Evolutionary conservation across 2,113 vertebrate genomes (phyloP), one percentile per base, ranked within the genome.

Genomic region (Neogobius melanostomus): DNA sequence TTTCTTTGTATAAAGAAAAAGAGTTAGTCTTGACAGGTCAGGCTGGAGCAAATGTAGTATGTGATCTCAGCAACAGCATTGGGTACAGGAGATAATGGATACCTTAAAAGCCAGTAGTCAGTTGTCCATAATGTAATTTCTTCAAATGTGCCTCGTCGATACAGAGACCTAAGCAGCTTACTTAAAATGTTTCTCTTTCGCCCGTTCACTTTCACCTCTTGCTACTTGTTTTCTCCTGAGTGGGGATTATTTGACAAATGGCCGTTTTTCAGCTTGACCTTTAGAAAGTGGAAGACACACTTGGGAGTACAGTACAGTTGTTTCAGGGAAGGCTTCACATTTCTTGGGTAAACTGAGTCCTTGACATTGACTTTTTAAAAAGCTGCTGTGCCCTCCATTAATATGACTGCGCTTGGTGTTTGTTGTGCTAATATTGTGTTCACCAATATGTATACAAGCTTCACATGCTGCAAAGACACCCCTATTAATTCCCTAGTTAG

Each of bases 231-330:
- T 56, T 10, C 53, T 56, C 53, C 10, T 28, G 53, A 56, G 17
- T 14, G 11, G 42, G 10, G 28, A 36, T 21, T 59, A 14, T 59
- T 59, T 59, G 56, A 59, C 56, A 12, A 42, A 36, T 11, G 3
- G 54, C 8, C 28, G 28, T 42, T 59, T 59, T 56, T 59, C 14
- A 6, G 6, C 11, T 59, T 59, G 56, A 59, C 56, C 56, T 59
- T 59, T 59, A 42, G 56, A 59, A 59, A 59, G 28, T 42, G 7
- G 56, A 42, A 59, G 56, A 15, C 56, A 59, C 56, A 42, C 56
- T 14, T 42, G 56, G 56, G 53, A 56, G 17, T 56, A 11, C 53
- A 56, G 53, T 11, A 9, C 17, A 28, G 17, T 28, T 16, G 7
- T 11, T 54, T 54, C 9, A 10, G 9, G 16, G 16, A 4, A 52